phyloP scores from a whole-genome alignment of 2,113 vertebrate genomes.

The Conger conger region DNA sequence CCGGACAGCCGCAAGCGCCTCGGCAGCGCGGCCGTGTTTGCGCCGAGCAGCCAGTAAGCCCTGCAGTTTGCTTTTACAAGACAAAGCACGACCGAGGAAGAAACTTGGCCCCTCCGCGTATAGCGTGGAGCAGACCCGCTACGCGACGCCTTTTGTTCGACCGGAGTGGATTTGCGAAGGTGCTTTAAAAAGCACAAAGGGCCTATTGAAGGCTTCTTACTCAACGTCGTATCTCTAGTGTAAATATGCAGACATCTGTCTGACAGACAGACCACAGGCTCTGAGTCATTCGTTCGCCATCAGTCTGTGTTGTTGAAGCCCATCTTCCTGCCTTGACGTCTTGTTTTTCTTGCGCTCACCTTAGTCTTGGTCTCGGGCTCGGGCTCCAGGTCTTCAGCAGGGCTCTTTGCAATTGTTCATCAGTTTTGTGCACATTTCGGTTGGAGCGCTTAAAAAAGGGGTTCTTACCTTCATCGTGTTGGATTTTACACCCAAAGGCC shows the following conservation, averaged over 20 bases:
- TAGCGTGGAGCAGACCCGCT: background rate
- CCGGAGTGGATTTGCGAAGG: background rate
- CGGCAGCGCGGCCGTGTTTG: slow-evolving; percentile 63
- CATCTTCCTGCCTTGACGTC: background rate
- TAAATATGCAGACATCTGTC: slow-evolving; percentile 7
- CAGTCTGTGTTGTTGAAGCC: background rate
- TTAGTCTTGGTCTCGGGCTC: background rate
- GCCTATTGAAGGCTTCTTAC: background rate
- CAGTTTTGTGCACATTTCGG: background rate
- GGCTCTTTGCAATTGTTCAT: background rate
- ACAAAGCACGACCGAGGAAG: slow-evolving; percentile 61
- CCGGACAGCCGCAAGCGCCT: slow-evolving; percentile 36
- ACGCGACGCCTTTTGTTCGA: background rate
- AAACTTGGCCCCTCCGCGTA: slow-evolving; percentile 33
- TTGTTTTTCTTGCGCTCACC: background rate
- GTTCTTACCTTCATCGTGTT: background rate
- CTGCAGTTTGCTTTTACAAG: slow-evolving; percentile 69
- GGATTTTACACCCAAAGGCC: too few species aligned
- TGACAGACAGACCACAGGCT: background rate
- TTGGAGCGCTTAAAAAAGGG: background rate
- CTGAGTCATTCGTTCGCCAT: background rate
- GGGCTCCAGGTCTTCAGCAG: background rate
- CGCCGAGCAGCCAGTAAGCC: slow-evolving; percentile 58
- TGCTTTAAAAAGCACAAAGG: background rate
- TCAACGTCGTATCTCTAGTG: background rate